Evolutionary conservation across 2,888 invertebrate species (phyloP), one percentile per base, ranked within the genome.

Genomic region (Drosophila maculinotata): DNA sequence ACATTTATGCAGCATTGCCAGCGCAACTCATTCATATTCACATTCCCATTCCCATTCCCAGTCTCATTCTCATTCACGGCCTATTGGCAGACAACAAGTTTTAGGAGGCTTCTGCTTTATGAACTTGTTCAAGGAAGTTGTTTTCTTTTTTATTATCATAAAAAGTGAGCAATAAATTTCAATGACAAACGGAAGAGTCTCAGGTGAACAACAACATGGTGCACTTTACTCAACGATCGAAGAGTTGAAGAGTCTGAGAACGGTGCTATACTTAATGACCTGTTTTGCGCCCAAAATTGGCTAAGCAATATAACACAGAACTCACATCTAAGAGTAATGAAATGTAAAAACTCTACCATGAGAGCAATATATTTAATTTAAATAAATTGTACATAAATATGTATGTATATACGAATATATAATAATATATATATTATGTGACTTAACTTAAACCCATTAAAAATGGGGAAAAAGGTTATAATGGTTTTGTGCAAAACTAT

Each of bases 121-220:
- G 64, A 68, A 68, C 65, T 74, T 78, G 65, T 74, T 63, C 60
- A 62, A 70, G 76, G 70, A 76, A 76, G 72, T 52, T 54, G 59
- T 68, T 72, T 35, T 15, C n/a, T n/a, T 10, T 59, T 64, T 60
- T 54, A 64, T 64, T 67, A 45, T 8, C 72, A 41, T 66, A 58
- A 56, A 41, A 49, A 47, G 10, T 48, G 30, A 33, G 35, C 6
- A 65, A 60, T 75, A 35, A 69, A 65, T 45, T 41, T 49, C 14
- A 44, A 20, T 10, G 49, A 10, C 28, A 52, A 49, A 12, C 28
- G 17, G 4, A 6, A 17, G 14, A 33, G 62, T 10, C 53, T 36
- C 72, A 67, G 76, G 76, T 74, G 66, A 54, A 53, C 12, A 33
- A 33, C 53, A 57, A 12, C 33, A 41, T 14, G 17, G 17, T 58